These are phyloP conservation scores for Dendrolimus pini DNA, from an alignment of 2,888 invertebrate genomes.

Conservation along the genomic window DNA sequence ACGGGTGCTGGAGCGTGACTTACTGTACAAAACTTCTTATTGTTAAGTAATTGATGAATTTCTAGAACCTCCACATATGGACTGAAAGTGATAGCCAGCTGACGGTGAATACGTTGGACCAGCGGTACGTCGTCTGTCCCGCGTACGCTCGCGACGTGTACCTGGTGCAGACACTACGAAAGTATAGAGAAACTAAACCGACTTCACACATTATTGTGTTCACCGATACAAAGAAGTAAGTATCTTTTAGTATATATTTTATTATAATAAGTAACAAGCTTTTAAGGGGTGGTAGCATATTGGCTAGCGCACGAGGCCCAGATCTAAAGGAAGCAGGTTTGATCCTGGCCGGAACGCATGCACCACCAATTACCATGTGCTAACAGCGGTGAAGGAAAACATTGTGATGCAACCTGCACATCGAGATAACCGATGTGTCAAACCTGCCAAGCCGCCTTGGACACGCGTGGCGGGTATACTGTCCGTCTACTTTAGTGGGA, in stretches of 20 bases:
- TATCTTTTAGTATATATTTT: conserved; percentile 3
- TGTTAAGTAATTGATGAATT: background rate
- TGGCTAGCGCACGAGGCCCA: no score
- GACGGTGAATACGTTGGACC: conserved; percentile 93
- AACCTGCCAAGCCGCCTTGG: no score
- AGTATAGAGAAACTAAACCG: conserved; percentile 83
- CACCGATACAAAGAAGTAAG: conserved; percentile 96
- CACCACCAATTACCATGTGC: no score
- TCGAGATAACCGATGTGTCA: no score
- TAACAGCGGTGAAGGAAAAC: no score
- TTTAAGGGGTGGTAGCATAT: conserved; percentile 17
- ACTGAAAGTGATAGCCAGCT: conserved; percentile 84
- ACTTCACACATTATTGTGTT: conserved; percentile 94
- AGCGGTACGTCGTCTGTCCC: conserved; percentile 94
- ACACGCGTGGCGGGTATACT: no score
- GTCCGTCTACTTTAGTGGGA: no score
- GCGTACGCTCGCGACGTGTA: conserved; percentile 95
- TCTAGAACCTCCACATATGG: conserved; percentile 71
- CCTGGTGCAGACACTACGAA: conserved; percentile 87
- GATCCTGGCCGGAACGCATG: no score
- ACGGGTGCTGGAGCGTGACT: no score
- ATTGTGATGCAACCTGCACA: no score
- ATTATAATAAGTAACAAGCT: conserved; percentile 1
- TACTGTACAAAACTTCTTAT: no score
- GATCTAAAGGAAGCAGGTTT: no score